Base-by-base conservation (phyloP, 1,140 invertebrate species). In the Drosophila truncata region DNA sequence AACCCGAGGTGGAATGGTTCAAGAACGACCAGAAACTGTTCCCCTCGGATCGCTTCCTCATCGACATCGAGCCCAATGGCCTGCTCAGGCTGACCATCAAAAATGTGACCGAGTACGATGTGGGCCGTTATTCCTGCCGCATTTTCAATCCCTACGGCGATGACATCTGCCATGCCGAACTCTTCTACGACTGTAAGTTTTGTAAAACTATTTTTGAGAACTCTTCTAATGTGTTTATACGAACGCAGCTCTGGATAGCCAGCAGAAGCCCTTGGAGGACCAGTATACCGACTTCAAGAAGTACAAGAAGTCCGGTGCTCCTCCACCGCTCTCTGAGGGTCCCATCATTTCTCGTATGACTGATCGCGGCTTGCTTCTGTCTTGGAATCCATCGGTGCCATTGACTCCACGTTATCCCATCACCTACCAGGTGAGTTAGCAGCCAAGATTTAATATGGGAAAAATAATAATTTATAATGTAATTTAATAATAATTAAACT, bases 341-440 rank as follows among this genome's bases (percentile, higher is more conserved):
- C 98, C 98, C 3, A 96, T 97, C 74, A 97, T 99, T 76, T 96
- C 96, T 9, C 95, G 96, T 11, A 98, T 99, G 96, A 96, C 96
- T 59, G 97, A 98, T 83, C 94, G 96, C 8, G 95, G 96, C 57
- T 94, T 98, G 20, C 97, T 97, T 0, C 93, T 99, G 10, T 97
- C 96, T 0, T 99, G 98, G 98, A 96, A 96, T 79, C 97, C 98
- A 4, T 98, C 97, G 6, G 96, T 98, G 29, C 96, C 97, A 0
- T 94, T 96, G 64, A 95, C 95, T 31, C 96, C 97, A 0, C 94
- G 96, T 42, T 94, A 95, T 69, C 98, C 98, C 0, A 97, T 98
- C 23, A 99, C 98, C 6, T 99, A 99, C 86, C 95, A 97, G 91
- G 93, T 94, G 74, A 75, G 60, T 33, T 25, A 1, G 0, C 13